These are phyloP conservation scores for Mystacornis crossleyi DNA, from an alignment of 2,113 vertebrate species.

Conservation along the genomic window DNA sequence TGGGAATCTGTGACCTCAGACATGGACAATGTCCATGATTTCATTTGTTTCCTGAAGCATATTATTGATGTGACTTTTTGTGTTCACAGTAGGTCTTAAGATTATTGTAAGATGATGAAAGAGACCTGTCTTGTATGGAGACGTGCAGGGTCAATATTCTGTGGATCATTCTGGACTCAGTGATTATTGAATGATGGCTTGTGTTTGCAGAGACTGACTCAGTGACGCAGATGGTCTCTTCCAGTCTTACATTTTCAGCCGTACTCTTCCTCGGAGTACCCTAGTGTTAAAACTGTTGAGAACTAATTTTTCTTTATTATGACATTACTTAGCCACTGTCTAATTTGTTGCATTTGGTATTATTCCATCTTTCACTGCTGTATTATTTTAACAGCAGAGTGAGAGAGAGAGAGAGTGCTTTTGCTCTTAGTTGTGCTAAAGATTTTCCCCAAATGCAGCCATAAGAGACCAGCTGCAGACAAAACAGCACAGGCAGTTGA, in stretches of 20 bases:
- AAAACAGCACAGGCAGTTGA: neutral
- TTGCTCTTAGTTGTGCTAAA: neutral
- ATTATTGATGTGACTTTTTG: neutral
- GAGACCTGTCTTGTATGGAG: neutral
- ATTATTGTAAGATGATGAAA: conserved; percentile 31
- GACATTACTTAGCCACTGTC: neutral
- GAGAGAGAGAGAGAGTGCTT: neutral
- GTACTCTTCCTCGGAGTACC: neutral
- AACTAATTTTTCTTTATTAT: neutral
- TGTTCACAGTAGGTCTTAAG: neutral
- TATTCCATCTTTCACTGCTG: neutral
- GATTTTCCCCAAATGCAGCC: conserved; percentile 1
- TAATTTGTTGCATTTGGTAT: neutral
- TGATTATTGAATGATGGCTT: neutral
- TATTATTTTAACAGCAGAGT: neutral
- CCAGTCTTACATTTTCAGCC: neutral
- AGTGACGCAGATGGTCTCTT: neutral
- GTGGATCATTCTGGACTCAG: neutral
- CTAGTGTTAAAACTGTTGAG: neutral
- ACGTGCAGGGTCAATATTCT: neutral
- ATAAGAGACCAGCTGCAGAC: neutral
- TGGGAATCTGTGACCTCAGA: neutral
- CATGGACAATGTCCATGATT: neutral
- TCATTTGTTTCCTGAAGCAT: neutral
- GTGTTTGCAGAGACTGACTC: neutral